Evolutionary conservation across 2,888 invertebrate genomes (phyloP), one percentile per base, ranked within the genome.

Genomic region (Lasioglossum villosulum): DNA sequence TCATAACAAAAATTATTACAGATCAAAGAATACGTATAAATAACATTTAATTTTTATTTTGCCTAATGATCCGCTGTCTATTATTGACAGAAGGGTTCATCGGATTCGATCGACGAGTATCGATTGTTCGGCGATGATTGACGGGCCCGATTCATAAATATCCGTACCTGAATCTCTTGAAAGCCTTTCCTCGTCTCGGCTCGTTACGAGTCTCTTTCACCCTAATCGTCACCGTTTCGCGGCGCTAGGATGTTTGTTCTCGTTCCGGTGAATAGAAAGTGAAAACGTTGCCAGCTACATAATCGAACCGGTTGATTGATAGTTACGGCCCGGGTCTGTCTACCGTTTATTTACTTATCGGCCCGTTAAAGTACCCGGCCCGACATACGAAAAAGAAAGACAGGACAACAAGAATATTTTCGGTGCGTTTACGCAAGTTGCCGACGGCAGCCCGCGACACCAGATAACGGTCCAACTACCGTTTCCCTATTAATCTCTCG

Each of bases 281-380:
- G 88, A 88, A 88, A 88, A 88, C 84, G 79, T 34, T 16, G 81
- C 84, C 84, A 78, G 71, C 84, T 83, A 73, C 85, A 85, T 86
- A 86, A 86, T 87, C 82, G 87, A 84, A 86, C 87, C 87, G 86
- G 87, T 87, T 86, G 84, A 82, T 78, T 78, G 84, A 83, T 84
- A 72, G 83, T 87, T 80, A 75, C 76, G 19, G 68, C 52, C 82
- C 63, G 63, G 63, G 34, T n/a, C 45, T 70, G 72, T 39, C 59
- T 75, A 23, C 81, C 52, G 78, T 85, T 88, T 87, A 88, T 85
- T 87, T 88, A 82, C 82, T 83, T 82, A 85, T 84, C 82, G 56
- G 71, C 5, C 73, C 68, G 75, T 82, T 84, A 42, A 75, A 68
- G 72, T 48, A 30, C 70, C 66, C 56, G 34, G 76, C 4, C 19